Evolutionary conservation across 1,140 invertebrate genomes (phyloP), one percentile per base, ranked within the genome.

Genomic region (Saxidomus purpurata): DNA sequence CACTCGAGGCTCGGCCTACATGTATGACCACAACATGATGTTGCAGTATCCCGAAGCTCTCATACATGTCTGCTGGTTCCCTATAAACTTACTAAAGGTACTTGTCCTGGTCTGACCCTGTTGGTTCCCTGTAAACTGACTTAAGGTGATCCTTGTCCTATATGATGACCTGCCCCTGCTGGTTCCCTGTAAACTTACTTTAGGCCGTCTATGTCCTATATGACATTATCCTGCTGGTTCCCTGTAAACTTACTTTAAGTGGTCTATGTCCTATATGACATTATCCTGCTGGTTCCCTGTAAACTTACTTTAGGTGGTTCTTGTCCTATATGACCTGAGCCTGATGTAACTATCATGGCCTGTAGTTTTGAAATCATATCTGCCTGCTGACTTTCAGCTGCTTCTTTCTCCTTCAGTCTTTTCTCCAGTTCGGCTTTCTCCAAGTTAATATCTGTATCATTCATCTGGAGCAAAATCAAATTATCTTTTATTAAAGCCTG

Each of bases 361-460:
- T 86, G 84, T 34, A 92, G 85, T 17, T 91, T 89, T 4, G 90
- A 61, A 15, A 94, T 93, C 63, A 92, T 86, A 59, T 93, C 81
- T 15, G 91, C 71, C 49, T 92, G 92, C 43, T 94, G 84, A 11
- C 80, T 52, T 80, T 93, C 87, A 40, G 76, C 36, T 22, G 82
- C 67, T 49, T 92, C 90, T 59, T 93, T 94, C 25, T 93, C 92
- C 34, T 90, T 67, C 28, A 94, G 77, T 43, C 90, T 77, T 59
- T 91, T 92, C 80, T 93, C 81, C 31, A 94, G 77, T 22, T 94
- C 92, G 28, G 92, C 90, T 69, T 93, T 93, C 81, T 92, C 91
- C 36, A 89, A 79, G 28, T 91, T 84, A 13, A 92, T 85, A 25
- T 90, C 85, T 22, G 61, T 38, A 40, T 90, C 63, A 43, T 84